These are phyloP conservation scores for Ypsolopha scabrella DNA, from an alignment of 2,888 invertebrate species.

Conservation along the genomic window DNA sequence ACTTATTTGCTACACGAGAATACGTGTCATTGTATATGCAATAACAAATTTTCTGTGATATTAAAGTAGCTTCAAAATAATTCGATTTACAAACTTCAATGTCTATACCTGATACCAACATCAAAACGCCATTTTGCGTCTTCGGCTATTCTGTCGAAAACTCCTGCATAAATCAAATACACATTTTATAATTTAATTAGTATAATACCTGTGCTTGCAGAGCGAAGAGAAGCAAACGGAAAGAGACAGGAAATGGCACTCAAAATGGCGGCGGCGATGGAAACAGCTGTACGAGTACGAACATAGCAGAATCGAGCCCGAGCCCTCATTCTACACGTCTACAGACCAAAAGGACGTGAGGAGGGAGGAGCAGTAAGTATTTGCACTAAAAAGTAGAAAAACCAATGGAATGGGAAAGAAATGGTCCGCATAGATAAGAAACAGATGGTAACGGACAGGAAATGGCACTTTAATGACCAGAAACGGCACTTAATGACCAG, in stretches of 20 bases:
- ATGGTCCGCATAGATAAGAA: background rate
- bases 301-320: conserved; percentile 77
- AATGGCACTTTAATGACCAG: background rate
- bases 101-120: too few species aligned
- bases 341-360: conserved; percentile 72
- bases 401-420: too few species aligned
- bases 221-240: conserved; percentile 74
- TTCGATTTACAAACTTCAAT: too few species aligned
- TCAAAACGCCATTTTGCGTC: too few species aligned
- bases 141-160: too few species aligned
- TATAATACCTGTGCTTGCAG: conserved; percentile 34
- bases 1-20: too few species aligned
- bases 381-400: background rate
- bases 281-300: conserved; percentile 75
- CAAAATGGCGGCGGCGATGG: conserved; percentile 70
- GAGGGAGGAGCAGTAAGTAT: conserved; percentile 81
- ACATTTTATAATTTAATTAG: too few species aligned
- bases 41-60: too few species aligned
- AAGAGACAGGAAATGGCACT: conserved; percentile 63
- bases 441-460: background rate
- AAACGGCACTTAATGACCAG: too few species aligned
- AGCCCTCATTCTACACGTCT: conserved; percentile 85
- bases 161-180: too few species aligned
- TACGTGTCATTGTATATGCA: too few species aligned
- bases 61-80: too few species aligned